These are phyloP conservation scores for Tragelaphus strepsiceros DNA, from an alignment of 2,113 vertebrate genomes.

Conservation along the genomic window DNA sequence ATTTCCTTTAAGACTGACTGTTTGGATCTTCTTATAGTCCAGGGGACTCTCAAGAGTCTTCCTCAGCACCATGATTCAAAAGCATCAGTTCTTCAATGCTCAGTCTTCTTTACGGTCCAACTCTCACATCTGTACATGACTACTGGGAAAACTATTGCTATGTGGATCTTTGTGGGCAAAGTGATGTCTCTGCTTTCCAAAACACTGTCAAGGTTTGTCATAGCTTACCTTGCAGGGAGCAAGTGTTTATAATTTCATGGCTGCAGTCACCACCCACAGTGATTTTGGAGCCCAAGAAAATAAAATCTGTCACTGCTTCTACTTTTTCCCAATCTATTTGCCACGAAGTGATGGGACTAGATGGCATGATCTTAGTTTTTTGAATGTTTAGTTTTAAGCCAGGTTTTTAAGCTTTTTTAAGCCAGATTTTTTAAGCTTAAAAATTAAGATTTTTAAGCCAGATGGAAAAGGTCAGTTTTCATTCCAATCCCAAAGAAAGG, in stretches of 20 bases:
- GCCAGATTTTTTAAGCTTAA: not conserved
- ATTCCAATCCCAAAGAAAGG: no score
- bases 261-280: not conserved
- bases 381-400: not conserved
- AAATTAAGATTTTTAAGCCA: no score
- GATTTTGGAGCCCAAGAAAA: not conserved
- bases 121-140: not conserved
- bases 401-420: not conserved
- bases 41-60: not conserved
- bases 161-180: not conserved
- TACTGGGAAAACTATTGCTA: not conserved
- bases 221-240: not conserved
- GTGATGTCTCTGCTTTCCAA: not conserved
- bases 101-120: not conserved
- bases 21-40: not conserved
- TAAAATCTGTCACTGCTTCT: not conserved
- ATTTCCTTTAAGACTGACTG: not conserved
- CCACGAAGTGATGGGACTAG: not conserved
- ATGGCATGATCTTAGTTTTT: not conserved
- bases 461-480: no score
- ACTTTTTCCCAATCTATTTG: not conserved
- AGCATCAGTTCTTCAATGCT: not conserved
- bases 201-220: not conserved
- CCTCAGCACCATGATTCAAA: not conserved
- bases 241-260: not conserved